A percentile compares a stretch with the other conserved stretches of the same genome.
Conservation (phyloP, 2,113 vertebrate species). For the Suricata suricatta region DNA sequence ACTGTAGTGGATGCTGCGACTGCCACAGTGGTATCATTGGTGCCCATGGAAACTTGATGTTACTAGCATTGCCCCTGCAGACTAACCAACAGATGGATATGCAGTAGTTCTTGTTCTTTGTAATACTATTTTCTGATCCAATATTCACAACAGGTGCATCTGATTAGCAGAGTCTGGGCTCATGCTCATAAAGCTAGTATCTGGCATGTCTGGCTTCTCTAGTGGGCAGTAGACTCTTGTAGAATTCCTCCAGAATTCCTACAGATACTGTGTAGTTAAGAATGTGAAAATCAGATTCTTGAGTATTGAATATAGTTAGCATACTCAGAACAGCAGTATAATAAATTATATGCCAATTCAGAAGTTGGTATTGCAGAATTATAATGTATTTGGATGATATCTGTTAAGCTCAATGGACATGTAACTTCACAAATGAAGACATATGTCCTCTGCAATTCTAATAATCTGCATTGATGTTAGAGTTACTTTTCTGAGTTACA, state of each 20-base stretch:
- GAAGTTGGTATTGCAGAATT: constrained; percentile 13
- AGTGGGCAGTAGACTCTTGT: neutral
- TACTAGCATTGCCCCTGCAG: neutral
- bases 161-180: neutral
- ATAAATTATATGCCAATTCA: neutral
- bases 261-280: neutral
- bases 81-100: neutral
- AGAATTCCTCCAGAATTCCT: constrained; percentile 25
- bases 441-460: neutral
- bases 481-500: constrained; percentile 33
- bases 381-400: constrained; percentile 8
- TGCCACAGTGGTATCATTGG: neutral
- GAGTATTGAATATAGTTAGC: neutral
- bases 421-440: neutral
- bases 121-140: neutral
- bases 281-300: constrained; percentile 9
- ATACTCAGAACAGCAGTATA: neutral
- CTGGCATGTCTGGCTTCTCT: neutral
- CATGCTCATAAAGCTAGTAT: neutral
- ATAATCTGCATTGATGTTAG: neutral
- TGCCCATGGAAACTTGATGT: neutral
- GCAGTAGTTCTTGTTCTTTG: neutral
- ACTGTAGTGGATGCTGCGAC: neutral
- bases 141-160: neutral
- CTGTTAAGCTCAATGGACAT: neutral